Evolutionary conservation across 1,140 invertebrate genomes (phyloP).

Genomic region (Apis dorsata): DNA sequence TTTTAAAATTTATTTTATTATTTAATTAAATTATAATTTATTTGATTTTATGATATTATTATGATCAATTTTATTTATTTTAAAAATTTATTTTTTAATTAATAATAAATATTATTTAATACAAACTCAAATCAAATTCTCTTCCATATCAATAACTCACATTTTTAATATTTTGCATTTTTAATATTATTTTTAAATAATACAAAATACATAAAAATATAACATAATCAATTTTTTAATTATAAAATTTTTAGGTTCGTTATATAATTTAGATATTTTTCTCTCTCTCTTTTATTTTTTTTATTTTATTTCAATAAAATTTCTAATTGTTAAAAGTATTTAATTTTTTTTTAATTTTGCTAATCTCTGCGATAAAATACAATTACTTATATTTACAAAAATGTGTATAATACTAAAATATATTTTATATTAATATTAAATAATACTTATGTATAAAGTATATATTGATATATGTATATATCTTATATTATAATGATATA

Average conservation of each 20-base stretch:
- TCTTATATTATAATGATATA: constrained; percentile 9
- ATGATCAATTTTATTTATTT: background rate
- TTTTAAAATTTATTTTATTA: constrained; percentile 7
- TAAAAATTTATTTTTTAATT: background rate
- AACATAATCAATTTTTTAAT: constrained; percentile 2
- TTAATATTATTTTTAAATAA: background rate
- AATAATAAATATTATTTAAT: background rate
- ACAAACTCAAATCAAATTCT: background rate
- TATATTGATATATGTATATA: background rate
- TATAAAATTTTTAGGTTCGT: background rate
- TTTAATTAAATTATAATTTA: background rate
- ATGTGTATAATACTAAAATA: constrained; percentile 13
- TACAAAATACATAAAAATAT: background rate
- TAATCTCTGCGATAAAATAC: background rate
- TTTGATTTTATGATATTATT: background rate
- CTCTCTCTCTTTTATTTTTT: background rate
- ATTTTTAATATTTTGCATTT: background rate
- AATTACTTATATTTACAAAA: constrained; percentile 15
- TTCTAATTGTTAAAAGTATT: constrained; percentile 2
- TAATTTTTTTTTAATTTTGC: background rate
- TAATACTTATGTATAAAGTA: constrained; percentile 24
- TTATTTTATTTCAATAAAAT: background rate
- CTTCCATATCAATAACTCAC: constrained; percentile 1
- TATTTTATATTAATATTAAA: constrained; percentile 29
- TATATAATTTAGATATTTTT: background rate